phyloP scores from a whole-genome alignment of 2,888 invertebrate genomes.

The Orthosia gothica region DNA sequence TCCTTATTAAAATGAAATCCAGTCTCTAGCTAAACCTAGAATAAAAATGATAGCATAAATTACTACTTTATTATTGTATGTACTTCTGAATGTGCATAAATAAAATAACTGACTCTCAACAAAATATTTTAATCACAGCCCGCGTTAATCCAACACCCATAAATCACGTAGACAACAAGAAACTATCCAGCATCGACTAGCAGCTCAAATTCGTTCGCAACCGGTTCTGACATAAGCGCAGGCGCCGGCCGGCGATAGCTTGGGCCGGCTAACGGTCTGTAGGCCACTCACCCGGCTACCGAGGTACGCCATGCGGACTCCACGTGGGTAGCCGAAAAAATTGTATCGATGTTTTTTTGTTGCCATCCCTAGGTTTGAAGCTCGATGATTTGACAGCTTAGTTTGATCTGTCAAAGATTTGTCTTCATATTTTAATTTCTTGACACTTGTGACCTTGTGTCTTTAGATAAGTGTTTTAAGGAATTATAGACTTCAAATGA shows the following conservation, averaged over 20 bases:
- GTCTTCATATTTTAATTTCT: neutral
- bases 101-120: neutral
- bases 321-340: slow-evolving; percentile 48
- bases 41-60: too few species aligned
- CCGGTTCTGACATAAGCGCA: slow-evolving; percentile 54
- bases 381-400: neutral
- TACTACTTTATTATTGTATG: neutral
- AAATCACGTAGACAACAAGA: slow-evolving; percentile 31
- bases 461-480: neutral
- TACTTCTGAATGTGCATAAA: neutral
- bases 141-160: neutral
- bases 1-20: too few species aligned
- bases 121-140: slow-evolving; percentile 9
- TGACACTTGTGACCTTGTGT: too few species aligned
- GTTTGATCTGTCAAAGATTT: neutral
- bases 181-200: slow-evolving; percentile 21
- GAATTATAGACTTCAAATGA: too few species aligned
- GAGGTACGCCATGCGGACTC: slow-evolving; percentile 63
- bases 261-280: slow-evolving; percentile 76
- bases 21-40: too few species aligned
- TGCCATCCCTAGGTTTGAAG: neutral
- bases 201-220: slow-evolving; percentile 41
- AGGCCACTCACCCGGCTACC: slow-evolving; percentile 80
- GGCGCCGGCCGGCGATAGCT: slow-evolving; percentile 67
- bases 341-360: slow-evolving; percentile 8